Evolutionary conservation across 2,888 invertebrate species (phyloP).

Genomic region (Muscina levida): DNA sequence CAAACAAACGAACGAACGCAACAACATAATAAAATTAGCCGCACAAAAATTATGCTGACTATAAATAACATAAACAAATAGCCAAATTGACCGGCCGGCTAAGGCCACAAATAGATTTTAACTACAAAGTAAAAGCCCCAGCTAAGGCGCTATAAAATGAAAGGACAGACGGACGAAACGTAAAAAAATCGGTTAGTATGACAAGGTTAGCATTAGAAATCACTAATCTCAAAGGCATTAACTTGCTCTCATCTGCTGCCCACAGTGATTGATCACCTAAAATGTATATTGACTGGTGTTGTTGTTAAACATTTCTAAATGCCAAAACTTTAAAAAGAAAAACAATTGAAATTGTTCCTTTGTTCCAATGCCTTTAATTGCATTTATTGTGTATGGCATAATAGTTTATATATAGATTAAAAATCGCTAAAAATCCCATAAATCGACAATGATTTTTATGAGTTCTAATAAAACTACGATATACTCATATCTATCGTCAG

Average conservation of each 20-base stretch:
- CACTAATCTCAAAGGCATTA: background rate
- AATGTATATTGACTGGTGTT: background rate
- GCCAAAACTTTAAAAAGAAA: too few relatives aligned
- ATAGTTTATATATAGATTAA: constrained; percentile 3
- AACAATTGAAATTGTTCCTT: background rate
- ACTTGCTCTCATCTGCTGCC: background rate
- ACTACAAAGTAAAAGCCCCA: background rate
- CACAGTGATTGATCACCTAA: background rate
- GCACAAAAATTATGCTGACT: too few relatives aligned
- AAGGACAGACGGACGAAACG: background rate
- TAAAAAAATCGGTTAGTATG: constrained; percentile 7
- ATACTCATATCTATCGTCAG: too few relatives aligned
- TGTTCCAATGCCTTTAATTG: background rate
- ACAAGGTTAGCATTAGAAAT: constrained; percentile 19
- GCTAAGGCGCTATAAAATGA: background rate
- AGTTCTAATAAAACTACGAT: too few relatives aligned
- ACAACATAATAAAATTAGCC: too few relatives aligned
- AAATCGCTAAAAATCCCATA: constrained; percentile 10
- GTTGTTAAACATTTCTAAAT: background rate
- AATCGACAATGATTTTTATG: constrained; percentile 21
- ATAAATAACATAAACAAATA: too few relatives aligned
- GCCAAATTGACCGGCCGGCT: constrained; percentile 22
- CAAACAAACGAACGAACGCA: too few relatives aligned
- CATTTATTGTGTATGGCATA: background rate
- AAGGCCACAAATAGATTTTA: constrained; percentile 4